phyloP scores from a whole-genome alignment of 1,140 invertebrate genomes.

The Adoxophyes honmai region DNA sequence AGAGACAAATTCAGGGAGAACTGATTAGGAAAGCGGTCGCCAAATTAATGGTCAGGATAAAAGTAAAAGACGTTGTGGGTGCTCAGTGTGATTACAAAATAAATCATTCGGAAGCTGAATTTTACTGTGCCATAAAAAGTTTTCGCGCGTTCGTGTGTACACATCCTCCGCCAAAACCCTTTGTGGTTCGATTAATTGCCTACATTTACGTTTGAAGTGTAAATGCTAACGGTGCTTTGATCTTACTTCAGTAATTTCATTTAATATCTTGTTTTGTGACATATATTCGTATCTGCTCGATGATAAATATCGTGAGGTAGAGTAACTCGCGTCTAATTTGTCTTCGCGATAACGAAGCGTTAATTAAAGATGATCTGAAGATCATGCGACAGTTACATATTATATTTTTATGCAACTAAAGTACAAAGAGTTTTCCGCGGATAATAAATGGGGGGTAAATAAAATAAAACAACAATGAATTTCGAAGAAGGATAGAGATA shows the following conservation, averaged over 20 bases:
- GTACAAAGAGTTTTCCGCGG: too few species aligned
- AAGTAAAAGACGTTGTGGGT: background rate
- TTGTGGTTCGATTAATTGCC: constrained; percentile 13
- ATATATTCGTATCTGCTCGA: background rate
- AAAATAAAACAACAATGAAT: too few species aligned
- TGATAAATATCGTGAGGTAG: too few species aligned
- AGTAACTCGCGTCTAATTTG: too few species aligned
- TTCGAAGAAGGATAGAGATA: background rate
- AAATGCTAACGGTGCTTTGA: constrained; percentile 12
- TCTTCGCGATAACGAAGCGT: too few species aligned
- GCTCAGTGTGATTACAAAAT: background rate
- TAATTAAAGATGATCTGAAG: too few species aligned
- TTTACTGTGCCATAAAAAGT: constrained; percentile 10
- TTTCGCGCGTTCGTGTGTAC: constrained; percentile 5
- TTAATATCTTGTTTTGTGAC: background rate
- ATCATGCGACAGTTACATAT: too few species aligned
- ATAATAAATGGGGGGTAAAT: too few species aligned
- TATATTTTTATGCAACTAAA: too few species aligned
- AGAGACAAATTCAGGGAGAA: background rate
- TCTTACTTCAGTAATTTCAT: constrained; percentile 3
- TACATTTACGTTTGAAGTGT: constrained; percentile 11
- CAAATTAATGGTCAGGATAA: background rate
- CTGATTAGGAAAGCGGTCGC: background rate
- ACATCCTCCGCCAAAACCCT: constrained; percentile 5
- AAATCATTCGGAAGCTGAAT: constrained; percentile 3